Evolutionary conservation across 2,888 invertebrate genomes (phyloP).

Genomic region (Mantis religiosa): DNA sequence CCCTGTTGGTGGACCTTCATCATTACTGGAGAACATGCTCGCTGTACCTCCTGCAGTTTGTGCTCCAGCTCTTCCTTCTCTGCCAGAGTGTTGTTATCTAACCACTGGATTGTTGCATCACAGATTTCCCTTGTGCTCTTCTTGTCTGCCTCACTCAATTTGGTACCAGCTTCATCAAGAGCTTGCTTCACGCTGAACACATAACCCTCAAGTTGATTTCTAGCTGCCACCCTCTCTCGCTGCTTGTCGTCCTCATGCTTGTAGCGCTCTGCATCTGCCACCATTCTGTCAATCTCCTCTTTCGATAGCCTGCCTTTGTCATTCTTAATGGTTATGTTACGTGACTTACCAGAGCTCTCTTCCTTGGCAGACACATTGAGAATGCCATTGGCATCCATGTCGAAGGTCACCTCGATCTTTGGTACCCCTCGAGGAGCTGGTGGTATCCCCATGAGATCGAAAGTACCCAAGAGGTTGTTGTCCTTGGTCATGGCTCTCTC

Average conservation of each 20-base stretch:
- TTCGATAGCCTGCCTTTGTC: constrained; percentile 81
- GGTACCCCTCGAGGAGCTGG: constrained; percentile 38
- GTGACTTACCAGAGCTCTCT: constrained; percentile 66
- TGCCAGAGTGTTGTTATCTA: constrained; percentile 48
- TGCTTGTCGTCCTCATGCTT: constrained; percentile 49
- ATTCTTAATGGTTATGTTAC: constrained; percentile 81
- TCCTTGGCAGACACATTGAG: constrained; percentile 65
- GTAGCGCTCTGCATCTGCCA: constrained; percentile 74
- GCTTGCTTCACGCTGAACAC: constrained; percentile 42
- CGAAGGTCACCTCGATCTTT: constrained; percentile 42
- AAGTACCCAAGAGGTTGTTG: constrained; percentile 41
- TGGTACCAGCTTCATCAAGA: constrained; percentile 40
- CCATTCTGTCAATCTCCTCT: constrained; percentile 83
- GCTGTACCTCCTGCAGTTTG: constrained; percentile 45
- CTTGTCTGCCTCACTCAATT: constrained; percentile 43
- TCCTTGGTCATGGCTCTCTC: constrained; percentile 48
- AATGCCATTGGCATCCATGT: constrained; percentile 46
- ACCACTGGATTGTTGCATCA: constrained; percentile 45
- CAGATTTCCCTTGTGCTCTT: constrained; percentile 39
- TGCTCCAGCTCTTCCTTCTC: constrained; percentile 47
- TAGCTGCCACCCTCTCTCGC: constrained; percentile 43
- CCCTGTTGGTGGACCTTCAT: constrained; percentile 40
- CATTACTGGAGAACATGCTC: constrained; percentile 44
- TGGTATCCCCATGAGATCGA: constrained; percentile 38
- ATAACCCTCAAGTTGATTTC: constrained; percentile 46